Evolutionary conservation across 2,888 invertebrate genomes (phyloP), one percentile per base, ranked within the genome.

Genomic region (Emmelina monodactyla): DNA sequence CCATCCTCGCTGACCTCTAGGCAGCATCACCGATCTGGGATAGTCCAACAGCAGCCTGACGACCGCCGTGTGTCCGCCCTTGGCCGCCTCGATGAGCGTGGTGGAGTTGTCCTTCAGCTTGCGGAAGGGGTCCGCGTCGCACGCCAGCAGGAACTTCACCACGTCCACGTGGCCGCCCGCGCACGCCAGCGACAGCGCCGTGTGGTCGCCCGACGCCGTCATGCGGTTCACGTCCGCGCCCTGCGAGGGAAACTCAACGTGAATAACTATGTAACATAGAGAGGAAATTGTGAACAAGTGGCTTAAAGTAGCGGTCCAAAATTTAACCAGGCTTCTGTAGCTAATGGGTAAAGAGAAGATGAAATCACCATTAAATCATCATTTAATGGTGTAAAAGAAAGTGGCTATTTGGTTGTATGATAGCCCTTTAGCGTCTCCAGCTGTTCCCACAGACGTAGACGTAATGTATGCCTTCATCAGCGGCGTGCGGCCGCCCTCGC

Each of bases 21-120:
- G 85, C 79, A 91, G 82, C 83, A 89, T 85, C 65, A 90, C 86
- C 57, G 90, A 87, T 75, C 92, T 92, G 16, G 96, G 95, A 78
- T 92, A 97, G 73, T 98, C 97, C 46, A 99, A 85, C 47, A 99
- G 80, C 51, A 97, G 82, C 71, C 95, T 94, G 40, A 98, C 97
- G 38, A 99, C 96, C 47, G 88, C 88, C 14, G 96, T 95, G 72
- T 98, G 97, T 0, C 98, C 98, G 33, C 97, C 97, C 76, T 97
- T 97, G 32, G 98, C 93, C 33, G 97, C 98, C 76, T 99, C 98
- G 53, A 99, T 97, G 49, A 99, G 84, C 90, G 97, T 98, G 35
- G 97, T 97, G 41, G 96, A 95, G 69, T 97, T 97, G 78, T 99
- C 98, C 84, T 97, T 97, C 33, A 99, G 85, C 78, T 94, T 96